A percentile compares a stretch with the other conserved stretches of the same genome.
Conservation (phyloP, 2,113 vertebrate genomes). For the Setophaga kirtlandii region DNA sequence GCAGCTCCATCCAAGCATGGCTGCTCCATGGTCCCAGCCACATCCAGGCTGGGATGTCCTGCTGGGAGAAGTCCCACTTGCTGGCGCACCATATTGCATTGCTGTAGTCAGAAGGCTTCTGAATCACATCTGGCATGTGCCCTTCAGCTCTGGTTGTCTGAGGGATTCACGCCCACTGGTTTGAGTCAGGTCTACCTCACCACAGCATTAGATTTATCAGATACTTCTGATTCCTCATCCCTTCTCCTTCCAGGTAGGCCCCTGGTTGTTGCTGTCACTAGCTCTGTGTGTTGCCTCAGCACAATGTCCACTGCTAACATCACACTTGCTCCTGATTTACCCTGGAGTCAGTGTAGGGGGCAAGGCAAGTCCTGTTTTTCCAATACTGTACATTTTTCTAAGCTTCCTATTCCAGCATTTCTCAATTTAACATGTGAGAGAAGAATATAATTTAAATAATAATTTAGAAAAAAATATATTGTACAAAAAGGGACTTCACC, state of each 20-base stretch:
- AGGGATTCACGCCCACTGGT: accelerated
- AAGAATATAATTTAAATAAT: not conserved
- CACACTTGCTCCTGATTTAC: accelerated
- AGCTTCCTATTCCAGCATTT: not conserved
- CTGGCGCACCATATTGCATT: not conserved
- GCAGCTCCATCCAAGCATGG: not conserved
- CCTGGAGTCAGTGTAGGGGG: not conserved
- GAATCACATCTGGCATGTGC: accelerated
- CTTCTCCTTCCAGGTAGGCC: not conserved
- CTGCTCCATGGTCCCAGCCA: not conserved
- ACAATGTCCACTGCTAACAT: not conserved
- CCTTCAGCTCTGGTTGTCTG: not conserved
- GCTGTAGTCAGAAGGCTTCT: not conserved
- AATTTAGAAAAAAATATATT: not conserved
- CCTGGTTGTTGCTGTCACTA: not conserved
- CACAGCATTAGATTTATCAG: not conserved
- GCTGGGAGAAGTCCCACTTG: accelerated
- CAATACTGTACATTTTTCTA: not conserved
- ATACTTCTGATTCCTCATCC: not conserved
- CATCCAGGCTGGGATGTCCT: not conserved
- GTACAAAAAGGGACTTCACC: not conserved
- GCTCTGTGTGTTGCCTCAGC: not conserved
- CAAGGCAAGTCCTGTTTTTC: not conserved
- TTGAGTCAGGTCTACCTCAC: not conserved
- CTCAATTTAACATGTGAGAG: not conserved